phyloP scores from a whole-genome alignment of 1,140 invertebrate species.

The Lepidurus apus region DNA sequence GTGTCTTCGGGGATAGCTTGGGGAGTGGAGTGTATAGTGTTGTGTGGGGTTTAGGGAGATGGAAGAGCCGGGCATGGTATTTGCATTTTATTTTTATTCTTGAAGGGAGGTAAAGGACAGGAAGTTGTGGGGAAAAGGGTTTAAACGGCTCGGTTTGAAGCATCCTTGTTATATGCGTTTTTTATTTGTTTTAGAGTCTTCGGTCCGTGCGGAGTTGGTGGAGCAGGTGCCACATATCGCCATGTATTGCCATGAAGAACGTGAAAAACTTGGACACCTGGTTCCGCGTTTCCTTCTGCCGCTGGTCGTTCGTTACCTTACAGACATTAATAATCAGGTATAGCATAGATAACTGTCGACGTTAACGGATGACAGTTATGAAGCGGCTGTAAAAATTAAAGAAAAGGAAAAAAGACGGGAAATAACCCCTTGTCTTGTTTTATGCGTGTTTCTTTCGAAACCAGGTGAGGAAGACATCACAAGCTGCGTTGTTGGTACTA shows the following conservation, averaged over 20 bases:
- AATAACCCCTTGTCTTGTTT: constrained; percentile 32
- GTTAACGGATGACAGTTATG: constrained; percentile 16
- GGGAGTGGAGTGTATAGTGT: too few relatives aligned
- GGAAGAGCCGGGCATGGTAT: too few relatives aligned
- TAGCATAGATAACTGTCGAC: constrained; percentile 31
- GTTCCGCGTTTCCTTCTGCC: constrained; percentile 53
- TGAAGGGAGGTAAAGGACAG: neutral
- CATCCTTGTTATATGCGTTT: constrained; percentile 7
- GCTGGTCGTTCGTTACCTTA: constrained; percentile 56
- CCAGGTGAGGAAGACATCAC: constrained; percentile 59
- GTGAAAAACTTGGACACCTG: constrained; percentile 43
- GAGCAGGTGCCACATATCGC: constrained; percentile 60
- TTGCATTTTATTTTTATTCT: too few relatives aligned
- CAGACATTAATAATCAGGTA: constrained; percentile 57
- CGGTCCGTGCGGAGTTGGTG: constrained; percentile 56
- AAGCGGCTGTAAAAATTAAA: neutral
- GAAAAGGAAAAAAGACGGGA: neutral
- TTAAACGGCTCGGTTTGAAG: neutral
- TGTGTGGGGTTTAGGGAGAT: too few relatives aligned
- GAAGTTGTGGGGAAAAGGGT: neutral
- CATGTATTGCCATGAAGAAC: constrained; percentile 54
- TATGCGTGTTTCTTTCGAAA: constrained; percentile 37
- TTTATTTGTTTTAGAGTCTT: constrained; percentile 50
- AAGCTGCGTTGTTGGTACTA: constrained; percentile 55
- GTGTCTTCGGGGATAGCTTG: neutral